Percentiles rank a stretch among this genome's conserved stretches.
Conservation (phyloP, 2,113 vertebrate genomes). For the Psittacus erithacus region DNA sequence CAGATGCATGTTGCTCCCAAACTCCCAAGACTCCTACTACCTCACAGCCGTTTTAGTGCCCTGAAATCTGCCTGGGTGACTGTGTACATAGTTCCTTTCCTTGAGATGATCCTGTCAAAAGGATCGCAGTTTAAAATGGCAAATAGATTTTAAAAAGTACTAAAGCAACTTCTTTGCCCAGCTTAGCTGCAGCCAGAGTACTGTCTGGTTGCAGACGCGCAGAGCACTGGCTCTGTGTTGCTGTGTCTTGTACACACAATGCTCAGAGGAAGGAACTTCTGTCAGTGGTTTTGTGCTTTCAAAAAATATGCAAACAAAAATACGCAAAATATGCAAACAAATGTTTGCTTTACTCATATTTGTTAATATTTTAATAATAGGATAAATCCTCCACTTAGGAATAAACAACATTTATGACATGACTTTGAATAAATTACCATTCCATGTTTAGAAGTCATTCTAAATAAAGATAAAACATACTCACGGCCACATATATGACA, state of each 20-base stretch:
- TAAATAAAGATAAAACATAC: background rate
- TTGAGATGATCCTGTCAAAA: background rate
- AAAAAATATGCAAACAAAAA: background rate
- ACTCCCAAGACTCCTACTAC: background rate
- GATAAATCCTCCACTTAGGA: background rate
- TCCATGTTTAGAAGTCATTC: background rate
- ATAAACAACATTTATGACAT: background rate
- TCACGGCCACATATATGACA: background rate
- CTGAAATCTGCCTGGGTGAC: background rate
- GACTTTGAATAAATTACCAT: background rate
- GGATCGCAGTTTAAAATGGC: background rate
- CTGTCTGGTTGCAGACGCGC: background rate
- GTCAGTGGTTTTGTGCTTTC: background rate
- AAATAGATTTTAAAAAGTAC: background rate
- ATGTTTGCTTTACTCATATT: background rate
- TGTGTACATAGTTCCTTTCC: background rate
- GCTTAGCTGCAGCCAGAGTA: background rate
- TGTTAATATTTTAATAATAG: background rate
- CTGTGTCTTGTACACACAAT: background rate
- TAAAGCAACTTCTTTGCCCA: background rate
- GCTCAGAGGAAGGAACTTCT: background rate
- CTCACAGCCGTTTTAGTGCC: background rate
- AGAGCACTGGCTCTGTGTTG: background rate
- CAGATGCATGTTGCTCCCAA: background rate
- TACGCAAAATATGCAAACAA: too few species aligned